Base-by-base conservation (phyloP, 2,113 vertebrate species). In the Numida meleagris region DNA sequence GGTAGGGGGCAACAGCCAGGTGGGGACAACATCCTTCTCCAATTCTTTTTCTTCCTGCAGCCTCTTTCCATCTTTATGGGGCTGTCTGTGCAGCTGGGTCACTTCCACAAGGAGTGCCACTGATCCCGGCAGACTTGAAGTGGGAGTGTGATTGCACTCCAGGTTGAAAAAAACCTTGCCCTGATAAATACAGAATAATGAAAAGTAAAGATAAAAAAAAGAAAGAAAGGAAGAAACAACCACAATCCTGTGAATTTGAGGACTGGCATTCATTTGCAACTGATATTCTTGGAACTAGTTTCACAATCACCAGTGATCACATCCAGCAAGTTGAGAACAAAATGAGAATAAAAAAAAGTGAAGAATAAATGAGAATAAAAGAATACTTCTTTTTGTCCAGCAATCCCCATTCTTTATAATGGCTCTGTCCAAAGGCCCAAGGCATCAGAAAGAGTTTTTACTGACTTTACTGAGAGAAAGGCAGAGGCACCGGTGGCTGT, bases 71-170 rank as follows among this genome's bases (percentile, higher is more conserved):
- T 51, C 55, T 34, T 6, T 34, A 10, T 36, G 55, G 55, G 48
- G 42, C 21, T 71, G 21, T 23, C 61, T 45, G 34, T 4, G 4
- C 42, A 58, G 67, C 3, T 20, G 70, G 63, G 63, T 62, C 92
- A 80, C 40, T 82, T 70, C 58, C 45, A 50, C 65, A 70, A 57
- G 63, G 70, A 58, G n/a, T 55, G 63, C 16, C 74, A 65, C 61
- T 81, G 65, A 92, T 62, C 38, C 81, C 59, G 51, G 42, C 68
- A 93, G 92, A 61, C 67, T n/a, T 93, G 40, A 67, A 80, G 63
- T 42, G 55, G 55, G 75, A 91, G 40, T 2, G 10, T 71, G 65
- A 77, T 33, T 7, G 3, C 50, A 59, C n/a, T 33, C 21, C 13
- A 50, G 38, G 36, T n/a, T 63, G 75, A 88, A 90, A 93, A 90